Evolutionary conservation across 2,888 invertebrate species (phyloP), one percentile per base, ranked within the genome.

Genomic region (Hypolimnas misippus): DNA sequence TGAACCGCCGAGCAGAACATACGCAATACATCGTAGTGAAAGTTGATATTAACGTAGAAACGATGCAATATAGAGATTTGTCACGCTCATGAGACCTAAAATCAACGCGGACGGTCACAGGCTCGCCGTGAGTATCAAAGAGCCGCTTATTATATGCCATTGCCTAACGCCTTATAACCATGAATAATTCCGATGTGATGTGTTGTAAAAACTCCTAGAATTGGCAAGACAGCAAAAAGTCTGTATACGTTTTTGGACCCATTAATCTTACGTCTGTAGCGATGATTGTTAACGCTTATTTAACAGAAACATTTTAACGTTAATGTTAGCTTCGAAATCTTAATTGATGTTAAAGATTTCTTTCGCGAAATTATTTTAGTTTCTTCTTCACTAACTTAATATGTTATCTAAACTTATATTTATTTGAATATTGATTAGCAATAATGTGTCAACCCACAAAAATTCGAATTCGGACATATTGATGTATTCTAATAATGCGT

Each of bases 121-220:
- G 59, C 52, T 63, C 59, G 50, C 52, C 33, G 63, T 61, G 66
- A 63, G 56, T 63, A 54, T 56, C 56, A 55, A 38, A 58, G 58
- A 57, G 44, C 61, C 69, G 59, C 65, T 69, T 69, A 76, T 77
- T 76, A 75, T 57, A 64, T 61, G 71, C 71, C 72, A 75, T 78
- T 72, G 71, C 73, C 65, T 72, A 66, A 69, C 70, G 61, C 55
- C 52, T 74, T 73, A 77, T 71, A 68, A 40, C 74, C 74, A 72
- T 73, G 65, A 40, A 71, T 69, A 76, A 76, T 76, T 63, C 46
- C 33, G 53, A 58, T 54, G 50, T 42, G 16, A 10, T n/a, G 29
- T 42, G 33, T 54, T 51, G 62, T 61, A 25, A 33, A 57, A 65
- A 52, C 42, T 25, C 29, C 17, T 17, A 53, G 44, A 44, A 59